These are phyloP conservation scores for Apaloderma vittatum DNA, from an alignment of 2,113 vertebrate genomes.

Conservation along the genomic window DNA sequence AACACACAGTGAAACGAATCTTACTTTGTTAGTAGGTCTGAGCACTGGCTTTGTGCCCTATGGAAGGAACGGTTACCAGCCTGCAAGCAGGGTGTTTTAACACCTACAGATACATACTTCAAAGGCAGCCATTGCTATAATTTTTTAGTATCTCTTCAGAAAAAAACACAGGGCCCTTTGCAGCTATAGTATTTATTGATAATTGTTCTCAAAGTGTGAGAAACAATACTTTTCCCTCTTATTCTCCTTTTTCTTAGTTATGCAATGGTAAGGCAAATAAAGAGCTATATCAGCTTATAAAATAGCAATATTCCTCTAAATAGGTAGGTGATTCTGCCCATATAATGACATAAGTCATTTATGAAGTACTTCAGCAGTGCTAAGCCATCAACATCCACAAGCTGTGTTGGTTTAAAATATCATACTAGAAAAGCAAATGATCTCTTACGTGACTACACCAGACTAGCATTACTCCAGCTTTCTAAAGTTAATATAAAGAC, in stretches of 20 bases:
- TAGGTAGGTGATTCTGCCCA: not conserved
- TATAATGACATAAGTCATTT: accelerated
- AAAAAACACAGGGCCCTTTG: not conserved
- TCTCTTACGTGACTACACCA: not conserved
- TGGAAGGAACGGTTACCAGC: not conserved
- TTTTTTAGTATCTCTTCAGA: not conserved
- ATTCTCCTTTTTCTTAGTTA: not conserved
- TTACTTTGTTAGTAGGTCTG: not conserved
- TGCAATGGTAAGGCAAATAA: not conserved
- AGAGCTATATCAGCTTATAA: not conserved
- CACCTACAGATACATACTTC: not conserved
- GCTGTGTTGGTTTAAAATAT: not conserved
- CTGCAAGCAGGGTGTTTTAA: not conserved
- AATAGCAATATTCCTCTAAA: not conserved
- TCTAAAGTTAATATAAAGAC: not conserved
- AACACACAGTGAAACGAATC: not conserved
- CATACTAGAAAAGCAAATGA: not conserved
- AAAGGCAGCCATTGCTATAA: not conserved
- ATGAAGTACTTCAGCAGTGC: not conserved
- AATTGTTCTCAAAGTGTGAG: not conserved
- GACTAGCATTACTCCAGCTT: not conserved
- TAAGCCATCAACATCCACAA: not conserved
- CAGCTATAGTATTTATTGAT: not conserved
- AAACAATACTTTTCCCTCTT: not conserved
- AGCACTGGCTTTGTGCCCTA: not conserved